Evolutionary conservation across 2,888 invertebrate species (phyloP).

Genomic region (Celastrina argiolus): DNA sequence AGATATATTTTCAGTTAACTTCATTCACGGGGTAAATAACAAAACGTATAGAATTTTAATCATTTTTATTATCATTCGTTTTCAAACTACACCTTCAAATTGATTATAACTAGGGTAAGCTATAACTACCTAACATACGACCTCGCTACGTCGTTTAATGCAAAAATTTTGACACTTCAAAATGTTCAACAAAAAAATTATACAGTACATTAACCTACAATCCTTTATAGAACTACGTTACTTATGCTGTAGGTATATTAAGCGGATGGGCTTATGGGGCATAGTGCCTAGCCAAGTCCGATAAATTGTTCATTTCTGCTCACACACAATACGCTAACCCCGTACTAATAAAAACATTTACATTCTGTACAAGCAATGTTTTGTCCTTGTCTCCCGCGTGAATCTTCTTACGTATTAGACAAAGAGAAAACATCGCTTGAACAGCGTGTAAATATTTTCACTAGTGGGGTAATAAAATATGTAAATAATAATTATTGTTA

Average conservation of each 20-base stretch:
- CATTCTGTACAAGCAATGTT: no score
- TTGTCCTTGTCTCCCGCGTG: no score
- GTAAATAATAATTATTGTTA: slow-evolving; percentile 55
- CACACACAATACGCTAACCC: slow-evolving; percentile 26
- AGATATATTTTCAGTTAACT: no score
- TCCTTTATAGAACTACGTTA: slow-evolving; percentile 64
- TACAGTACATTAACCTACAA: slow-evolving; percentile 52
- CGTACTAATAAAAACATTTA: no score
- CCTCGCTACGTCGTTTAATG: slow-evolving; percentile 55
- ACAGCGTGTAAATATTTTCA: no score
- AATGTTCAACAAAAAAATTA: slow-evolving; percentile 56
- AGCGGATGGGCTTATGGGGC: neutral
- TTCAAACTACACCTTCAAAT: slow-evolving; percentile 77
- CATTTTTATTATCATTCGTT: slow-evolving; percentile 71
- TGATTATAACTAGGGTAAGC: slow-evolving; percentile 76
- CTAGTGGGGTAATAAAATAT: no score
- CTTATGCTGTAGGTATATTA: slow-evolving; percentile 36
- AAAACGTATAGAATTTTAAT: slow-evolving; percentile 42
- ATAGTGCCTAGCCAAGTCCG: neutral
- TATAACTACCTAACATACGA: slow-evolving; percentile 69
- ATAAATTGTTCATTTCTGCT: neutral
- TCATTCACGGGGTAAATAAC: neutral
- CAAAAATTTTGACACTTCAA: slow-evolving; percentile 70
- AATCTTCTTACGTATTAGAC: no score
- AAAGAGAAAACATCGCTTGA: no score